Evolutionary conservation across 1,140 invertebrate species (phyloP).

Genomic region (Andricus grossulariae): DNA sequence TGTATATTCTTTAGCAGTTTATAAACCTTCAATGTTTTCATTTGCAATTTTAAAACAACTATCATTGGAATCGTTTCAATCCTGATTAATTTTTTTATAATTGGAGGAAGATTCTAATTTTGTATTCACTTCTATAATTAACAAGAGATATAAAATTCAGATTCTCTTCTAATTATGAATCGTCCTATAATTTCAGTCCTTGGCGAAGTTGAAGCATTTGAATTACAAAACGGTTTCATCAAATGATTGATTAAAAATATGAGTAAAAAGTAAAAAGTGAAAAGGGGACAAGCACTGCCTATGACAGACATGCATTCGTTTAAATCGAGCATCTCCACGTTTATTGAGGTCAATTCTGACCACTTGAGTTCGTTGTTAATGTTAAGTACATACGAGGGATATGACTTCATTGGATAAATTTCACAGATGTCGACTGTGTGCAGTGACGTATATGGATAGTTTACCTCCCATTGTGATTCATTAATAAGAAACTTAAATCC

Average conservation of each 20-base stretch:
- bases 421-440: slow-evolving; percentile 13
- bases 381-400: slow-evolving; percentile 47
- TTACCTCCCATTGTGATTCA: not conserved
- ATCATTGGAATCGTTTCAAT: too few species aligned
- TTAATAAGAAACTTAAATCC: slow-evolving; percentile 15
- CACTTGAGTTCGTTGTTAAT: slow-evolving; percentile 65
- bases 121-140: too few species aligned
- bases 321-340: slow-evolving; percentile 33
- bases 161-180: too few species aligned
- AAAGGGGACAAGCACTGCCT: not conserved
- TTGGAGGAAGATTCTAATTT: too few species aligned
- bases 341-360: slow-evolving; percentile 68
- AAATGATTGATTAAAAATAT: not conserved
- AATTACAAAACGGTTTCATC: too few species aligned
- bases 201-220: too few species aligned
- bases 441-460: not conserved
- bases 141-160: too few species aligned
- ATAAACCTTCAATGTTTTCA: too few species aligned
- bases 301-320: not conserved
- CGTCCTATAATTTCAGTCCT: too few species aligned
- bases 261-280: not conserved
- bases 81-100: too few species aligned
- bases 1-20: too few species aligned
- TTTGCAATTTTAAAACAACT: too few species aligned
- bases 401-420: slow-evolving; percentile 47